These are phyloP conservation scores for Chrysoperla carnea DNA, from an alignment of 1,140 invertebrate genomes.

Conservation along the genomic window DNA sequence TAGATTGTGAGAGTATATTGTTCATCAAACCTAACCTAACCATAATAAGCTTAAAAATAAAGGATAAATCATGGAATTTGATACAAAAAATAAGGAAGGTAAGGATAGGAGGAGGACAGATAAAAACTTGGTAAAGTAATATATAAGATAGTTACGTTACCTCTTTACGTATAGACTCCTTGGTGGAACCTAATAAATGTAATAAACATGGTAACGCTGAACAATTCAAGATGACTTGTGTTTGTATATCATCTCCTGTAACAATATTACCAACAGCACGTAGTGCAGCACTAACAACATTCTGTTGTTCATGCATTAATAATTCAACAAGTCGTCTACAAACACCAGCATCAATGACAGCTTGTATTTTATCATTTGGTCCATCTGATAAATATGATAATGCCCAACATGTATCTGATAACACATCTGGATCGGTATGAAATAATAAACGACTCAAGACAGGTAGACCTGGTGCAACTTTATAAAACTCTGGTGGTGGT, in stretches of 20 bases:
- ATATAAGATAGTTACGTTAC: no score
- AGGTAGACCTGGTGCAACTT: slow-evolving; percentile 69
- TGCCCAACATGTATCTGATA: slow-evolving; percentile 93
- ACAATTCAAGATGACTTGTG: slow-evolving; percentile 86
- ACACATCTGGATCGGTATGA: slow-evolving; percentile 77
- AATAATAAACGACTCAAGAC: slow-evolving; percentile 75
- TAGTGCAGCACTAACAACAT: slow-evolving; percentile 87
- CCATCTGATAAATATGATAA: slow-evolving; percentile 89
- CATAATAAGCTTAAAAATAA: no score
- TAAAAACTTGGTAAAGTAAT: no score
- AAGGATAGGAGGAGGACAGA: no score
- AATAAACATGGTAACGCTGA: slow-evolving; percentile 72
- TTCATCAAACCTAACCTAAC: no score
- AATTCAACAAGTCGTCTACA: slow-evolving; percentile 87
- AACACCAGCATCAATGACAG: slow-evolving; percentile 92
- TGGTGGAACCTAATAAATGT: slow-evolving; percentile 57
- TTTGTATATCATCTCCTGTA: slow-evolving; percentile 93
- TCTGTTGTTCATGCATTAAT: slow-evolving; percentile 76
- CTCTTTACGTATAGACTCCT: slow-evolving; percentile 85
- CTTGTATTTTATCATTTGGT: slow-evolving; percentile 96
- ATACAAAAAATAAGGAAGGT: no score
- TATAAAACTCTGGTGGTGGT: slow-evolving; percentile 84
- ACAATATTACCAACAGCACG: slow-evolving; percentile 96
- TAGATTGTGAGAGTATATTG: no score
- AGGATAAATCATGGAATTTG: no score